These are phyloP conservation scores for Cheilosia vernalis DNA, from an alignment of 2,888 invertebrate species.

Conservation along the genomic window DNA sequence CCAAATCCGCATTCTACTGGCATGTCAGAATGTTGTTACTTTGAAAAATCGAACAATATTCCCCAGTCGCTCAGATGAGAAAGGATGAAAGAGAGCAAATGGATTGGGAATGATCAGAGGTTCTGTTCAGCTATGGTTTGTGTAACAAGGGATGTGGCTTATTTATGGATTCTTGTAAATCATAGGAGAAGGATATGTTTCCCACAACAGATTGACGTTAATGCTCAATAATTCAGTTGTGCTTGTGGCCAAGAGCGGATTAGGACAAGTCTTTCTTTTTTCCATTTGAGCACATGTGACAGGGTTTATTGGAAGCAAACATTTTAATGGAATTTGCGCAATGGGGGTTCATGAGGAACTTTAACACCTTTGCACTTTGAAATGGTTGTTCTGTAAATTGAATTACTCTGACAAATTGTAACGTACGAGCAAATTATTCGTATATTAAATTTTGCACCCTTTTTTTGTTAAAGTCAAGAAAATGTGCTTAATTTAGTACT, in stretches of 20 bases:
- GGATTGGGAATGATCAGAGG: constrained; percentile 1
- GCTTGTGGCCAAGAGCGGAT: background rate
- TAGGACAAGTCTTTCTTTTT: too few relatives aligned
- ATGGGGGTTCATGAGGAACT: too few relatives aligned
- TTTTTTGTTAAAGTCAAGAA: too few relatives aligned
- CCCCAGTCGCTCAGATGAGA: background rate
- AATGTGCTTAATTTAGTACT: too few relatives aligned
- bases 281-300: too few relatives aligned
- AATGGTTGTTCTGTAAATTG: too few relatives aligned
- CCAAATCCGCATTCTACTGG: background rate
- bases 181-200: constrained; percentile 2
- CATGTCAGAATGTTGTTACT: background rate
- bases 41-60: background rate
- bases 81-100: constrained; percentile 1
- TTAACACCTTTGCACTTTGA: too few relatives aligned
- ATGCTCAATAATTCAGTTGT: constrained; percentile 5
- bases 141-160: background rate
- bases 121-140: background rate
- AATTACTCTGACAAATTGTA: too few relatives aligned
- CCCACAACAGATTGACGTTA: constrained; percentile 14
- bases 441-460: too few relatives aligned
- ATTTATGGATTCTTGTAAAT: constrained; percentile 10
- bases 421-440: too few relatives aligned
- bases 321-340: too few relatives aligned
- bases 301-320: too few relatives aligned